Percentiles rank a stretch among this genome's conserved stretches.
phyloP scores from a whole-genome alignment of 2,888 invertebrate genomes.

The Pelosia muscerda region DNA sequence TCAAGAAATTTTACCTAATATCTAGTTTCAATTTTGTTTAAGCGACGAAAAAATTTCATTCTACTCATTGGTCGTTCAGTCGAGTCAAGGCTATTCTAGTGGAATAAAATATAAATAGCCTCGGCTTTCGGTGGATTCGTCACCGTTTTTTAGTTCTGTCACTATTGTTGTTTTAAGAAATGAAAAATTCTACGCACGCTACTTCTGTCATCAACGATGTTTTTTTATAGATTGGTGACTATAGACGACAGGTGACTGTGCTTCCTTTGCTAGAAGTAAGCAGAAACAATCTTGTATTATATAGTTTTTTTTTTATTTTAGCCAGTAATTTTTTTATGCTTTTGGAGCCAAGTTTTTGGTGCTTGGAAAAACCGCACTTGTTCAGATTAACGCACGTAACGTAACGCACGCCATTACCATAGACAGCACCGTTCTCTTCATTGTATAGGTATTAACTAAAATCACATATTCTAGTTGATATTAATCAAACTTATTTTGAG shows the following conservation, averaged over 20 bases:
- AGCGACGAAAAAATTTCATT: conserved; percentile 49
- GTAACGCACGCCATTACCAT: no score
- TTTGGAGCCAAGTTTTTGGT: no score
- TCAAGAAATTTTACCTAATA: conserved; percentile 1
- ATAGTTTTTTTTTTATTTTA: not conserved
- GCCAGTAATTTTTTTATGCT: not conserved
- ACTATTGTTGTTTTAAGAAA: conserved; percentile 39
- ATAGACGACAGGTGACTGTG: not conserved
- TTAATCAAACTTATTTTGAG: no score
- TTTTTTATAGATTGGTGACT: conserved; percentile 5
- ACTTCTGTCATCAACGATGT: not conserved
- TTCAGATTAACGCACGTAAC: no score
- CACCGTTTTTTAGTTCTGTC: conserved; percentile 49
- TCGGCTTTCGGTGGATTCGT: conserved; percentile 55
- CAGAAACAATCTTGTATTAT: not conserved
- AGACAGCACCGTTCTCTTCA: no score
- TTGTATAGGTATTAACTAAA: no score
- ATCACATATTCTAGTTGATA: no score
- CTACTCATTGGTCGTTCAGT: conserved; percentile 52
- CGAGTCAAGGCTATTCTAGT: conserved; percentile 58
- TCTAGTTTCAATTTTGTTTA: conserved; percentile 17
- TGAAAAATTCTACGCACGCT: conserved; percentile 20
- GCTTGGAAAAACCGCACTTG: no score
- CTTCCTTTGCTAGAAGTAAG: not conserved
- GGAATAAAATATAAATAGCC: conserved; percentile 60